Evolutionary conservation across 2,888 invertebrate species (phyloP).

Genomic region (Pachycephus smyrnensis): DNA sequence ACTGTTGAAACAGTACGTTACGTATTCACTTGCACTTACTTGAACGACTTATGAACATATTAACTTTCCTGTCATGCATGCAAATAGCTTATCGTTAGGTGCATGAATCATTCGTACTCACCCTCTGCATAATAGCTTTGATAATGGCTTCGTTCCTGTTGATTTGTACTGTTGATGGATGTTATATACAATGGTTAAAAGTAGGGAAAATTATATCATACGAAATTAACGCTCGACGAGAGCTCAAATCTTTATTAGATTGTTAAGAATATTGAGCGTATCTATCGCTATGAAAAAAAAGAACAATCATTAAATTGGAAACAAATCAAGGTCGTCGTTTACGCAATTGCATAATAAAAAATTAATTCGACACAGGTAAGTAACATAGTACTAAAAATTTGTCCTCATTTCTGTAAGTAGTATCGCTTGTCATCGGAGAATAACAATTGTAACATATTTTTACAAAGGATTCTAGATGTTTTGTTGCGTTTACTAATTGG

Average conservation of each 20-base stretch:
- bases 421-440: neutral
- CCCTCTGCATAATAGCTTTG: neutral
- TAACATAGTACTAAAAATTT: slow-evolving; percentile 14
- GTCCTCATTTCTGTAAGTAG: neutral
- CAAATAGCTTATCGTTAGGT: neutral
- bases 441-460: neutral
- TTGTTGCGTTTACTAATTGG: slow-evolving; percentile 57
- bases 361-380: slow-evolving; percentile 16
- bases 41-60: neutral
- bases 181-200: neutral
- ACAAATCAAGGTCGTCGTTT: neutral
- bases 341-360: neutral
- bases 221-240: neutral
- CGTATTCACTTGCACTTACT: neutral
- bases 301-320: neutral
- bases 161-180: neutral
- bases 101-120: neutral
- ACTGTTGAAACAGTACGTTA: neutral
- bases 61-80: neutral
- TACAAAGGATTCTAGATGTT: slow-evolving; percentile 21
- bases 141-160: neutral
- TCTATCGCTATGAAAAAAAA: neutral
- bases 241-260: neutral
- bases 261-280: neutral
- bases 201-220: neutral